phyloP scores from a whole-genome alignment of 2,797 vertebrate species.

The Sciurus carolinensis region DNA sequence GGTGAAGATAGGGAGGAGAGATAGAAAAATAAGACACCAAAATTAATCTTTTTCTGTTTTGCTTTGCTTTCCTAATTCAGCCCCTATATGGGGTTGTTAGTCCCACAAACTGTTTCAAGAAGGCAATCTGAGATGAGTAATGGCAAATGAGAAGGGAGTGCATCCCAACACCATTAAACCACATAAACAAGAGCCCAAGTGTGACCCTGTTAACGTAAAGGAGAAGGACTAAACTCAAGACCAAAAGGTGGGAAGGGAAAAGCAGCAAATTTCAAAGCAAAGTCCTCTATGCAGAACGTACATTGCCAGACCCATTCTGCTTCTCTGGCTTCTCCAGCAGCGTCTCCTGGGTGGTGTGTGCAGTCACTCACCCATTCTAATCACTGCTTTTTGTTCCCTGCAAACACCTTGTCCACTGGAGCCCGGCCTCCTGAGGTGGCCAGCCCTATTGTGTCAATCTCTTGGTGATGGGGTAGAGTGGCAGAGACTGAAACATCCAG shows the following conservation, averaged over 20 bases:
- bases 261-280: not conserved
- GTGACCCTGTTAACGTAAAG: not conserved
- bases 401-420: not conserved
- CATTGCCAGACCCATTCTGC: not conserved
- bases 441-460: not conserved
- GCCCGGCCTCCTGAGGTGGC: not conserved
- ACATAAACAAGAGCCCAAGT: not conserved
- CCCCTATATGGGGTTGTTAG: not conserved
- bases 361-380: not conserved
- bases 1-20: too few relatives aligned
- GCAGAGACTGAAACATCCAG: not conserved
- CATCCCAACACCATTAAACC: not conserved
- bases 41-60: not conserved
- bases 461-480: not conserved
- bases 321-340: not conserved
- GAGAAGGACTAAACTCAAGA: not conserved
- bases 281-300: not conserved
- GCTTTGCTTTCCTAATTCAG: not conserved
- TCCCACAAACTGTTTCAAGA: not conserved
- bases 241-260: not conserved
- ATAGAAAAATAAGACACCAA: slow-evolving; percentile 18
- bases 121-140: not conserved
- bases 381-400: not conserved
- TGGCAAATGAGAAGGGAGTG: not conserved
- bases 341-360: not conserved